Conservation (phyloP, 2,797 vertebrate genomes). For the Lindbergichthys nudifrons region DNA sequence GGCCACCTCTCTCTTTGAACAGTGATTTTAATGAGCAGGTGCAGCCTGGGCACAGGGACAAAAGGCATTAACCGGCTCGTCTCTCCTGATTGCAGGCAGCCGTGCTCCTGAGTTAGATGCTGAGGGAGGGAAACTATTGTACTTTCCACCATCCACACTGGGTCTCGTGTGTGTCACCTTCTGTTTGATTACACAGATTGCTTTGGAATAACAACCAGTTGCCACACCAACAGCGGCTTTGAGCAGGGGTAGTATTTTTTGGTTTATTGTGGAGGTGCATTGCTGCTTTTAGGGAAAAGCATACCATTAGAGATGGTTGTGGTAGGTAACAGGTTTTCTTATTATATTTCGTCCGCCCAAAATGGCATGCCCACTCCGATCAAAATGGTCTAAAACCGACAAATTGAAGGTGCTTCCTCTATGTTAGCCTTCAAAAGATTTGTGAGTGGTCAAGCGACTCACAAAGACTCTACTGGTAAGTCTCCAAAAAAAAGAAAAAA, state of each 20-base stretch:
- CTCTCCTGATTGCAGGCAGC: slow-evolving; percentile 60
- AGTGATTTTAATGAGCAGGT: slow-evolving; percentile 70
- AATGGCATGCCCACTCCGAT: too few relatives aligned
- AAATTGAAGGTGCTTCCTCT: not conserved
- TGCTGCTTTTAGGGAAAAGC: too few relatives aligned
- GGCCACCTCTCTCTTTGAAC: slow-evolving; percentile 37
- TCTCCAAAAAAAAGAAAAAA: not conserved
- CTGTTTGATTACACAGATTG: slow-evolving; percentile 32
- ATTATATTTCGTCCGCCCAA: too few relatives aligned
- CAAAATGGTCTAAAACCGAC: not conserved
- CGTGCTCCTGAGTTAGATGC: slow-evolving; percentile 20
- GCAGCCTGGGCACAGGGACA: slow-evolving; percentile 48
- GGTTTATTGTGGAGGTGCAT: too few relatives aligned
- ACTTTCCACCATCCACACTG: slow-evolving; percentile 4
- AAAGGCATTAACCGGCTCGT: slow-evolving; percentile 49
- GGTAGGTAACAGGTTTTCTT: too few relatives aligned
- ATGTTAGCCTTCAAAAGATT: too few relatives aligned
- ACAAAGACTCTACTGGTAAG: too few relatives aligned
- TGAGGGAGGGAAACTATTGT: slow-evolving; percentile 32
- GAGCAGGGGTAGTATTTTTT: too few relatives aligned
- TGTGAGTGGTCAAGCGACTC: not conserved
- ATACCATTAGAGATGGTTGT: too few relatives aligned
- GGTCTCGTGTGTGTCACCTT: slow-evolving; percentile 17
- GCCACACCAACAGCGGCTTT: not conserved
- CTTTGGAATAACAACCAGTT: slow-evolving; percentile 21